phyloP scores from a whole-genome alignment of 2,113 vertebrate species.

The Esox niger region DNA sequence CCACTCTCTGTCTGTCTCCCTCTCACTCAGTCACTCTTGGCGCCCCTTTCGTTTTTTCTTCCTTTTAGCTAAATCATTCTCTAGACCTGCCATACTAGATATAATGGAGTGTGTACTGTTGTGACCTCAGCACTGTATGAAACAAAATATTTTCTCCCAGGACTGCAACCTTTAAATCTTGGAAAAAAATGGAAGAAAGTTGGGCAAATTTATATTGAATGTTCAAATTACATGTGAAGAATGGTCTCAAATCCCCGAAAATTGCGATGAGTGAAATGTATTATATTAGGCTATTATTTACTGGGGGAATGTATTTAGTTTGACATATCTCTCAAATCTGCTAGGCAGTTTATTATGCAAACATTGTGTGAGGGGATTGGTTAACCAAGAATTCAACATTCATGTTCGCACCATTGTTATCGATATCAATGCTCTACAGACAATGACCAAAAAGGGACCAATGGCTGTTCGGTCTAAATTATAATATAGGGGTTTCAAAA shows the following conservation, averaged over 20 bases:
- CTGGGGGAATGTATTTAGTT: neutral
- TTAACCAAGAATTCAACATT: neutral
- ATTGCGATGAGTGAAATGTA: slow-evolving; percentile 1
- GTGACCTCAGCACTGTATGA: neutral
- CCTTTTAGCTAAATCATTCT: slow-evolving; percentile 2
- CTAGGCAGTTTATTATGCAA: slow-evolving; percentile 1
- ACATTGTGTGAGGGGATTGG: neutral
- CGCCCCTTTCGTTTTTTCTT: neutral
- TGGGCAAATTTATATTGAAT: neutral
- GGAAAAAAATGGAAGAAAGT: neutral
- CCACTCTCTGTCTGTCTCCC: too few relatives aligned
- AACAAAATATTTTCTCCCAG: too few relatives aligned
- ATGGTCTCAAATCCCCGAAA: slow-evolving; percentile 15
- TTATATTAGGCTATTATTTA: neutral
- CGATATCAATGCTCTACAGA: too few relatives aligned
- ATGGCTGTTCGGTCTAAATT: too few relatives aligned
- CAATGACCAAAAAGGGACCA: too few relatives aligned
- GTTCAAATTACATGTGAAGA: neutral
- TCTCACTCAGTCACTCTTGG: too few relatives aligned
- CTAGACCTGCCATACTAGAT: neutral
- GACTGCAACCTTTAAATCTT: neutral
- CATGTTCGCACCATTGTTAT: too few relatives aligned
- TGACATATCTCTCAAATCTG: neutral
- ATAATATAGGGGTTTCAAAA: too few relatives aligned
- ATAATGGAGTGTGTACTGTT: neutral